Evolutionary conservation across 2,797 vertebrate genomes (phyloP).

Genomic region (Silurus aristotelis): DNA sequence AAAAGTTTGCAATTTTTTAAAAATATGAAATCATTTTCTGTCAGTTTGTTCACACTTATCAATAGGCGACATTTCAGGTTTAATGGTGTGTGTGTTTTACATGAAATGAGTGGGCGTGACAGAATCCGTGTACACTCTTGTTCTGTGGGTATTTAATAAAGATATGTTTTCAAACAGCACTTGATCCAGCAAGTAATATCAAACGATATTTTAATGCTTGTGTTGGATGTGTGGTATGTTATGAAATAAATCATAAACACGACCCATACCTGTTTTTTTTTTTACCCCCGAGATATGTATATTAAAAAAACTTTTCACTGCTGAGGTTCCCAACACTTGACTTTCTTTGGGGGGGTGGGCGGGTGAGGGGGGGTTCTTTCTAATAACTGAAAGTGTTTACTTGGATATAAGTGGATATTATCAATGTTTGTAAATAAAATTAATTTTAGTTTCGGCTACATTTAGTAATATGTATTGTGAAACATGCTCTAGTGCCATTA

Average conservation of each 20-base stretch:
- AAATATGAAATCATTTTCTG: slow-evolving; percentile 19
- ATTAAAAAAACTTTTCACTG: neutral
- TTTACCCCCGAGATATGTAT: neutral
- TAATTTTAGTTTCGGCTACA: slow-evolving; percentile 6
- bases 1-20: slow-evolving; percentile 54
- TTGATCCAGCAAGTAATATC: slow-evolving; percentile 47
- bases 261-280: neutral
- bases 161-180: slow-evolving; percentile 34
- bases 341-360: neutral
- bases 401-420: neutral
- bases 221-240: slow-evolving; percentile 26
- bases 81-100: slow-evolving; percentile 29
- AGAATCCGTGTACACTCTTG: neutral
- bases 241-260: slow-evolving; percentile 26
- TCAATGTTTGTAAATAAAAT: neutral
- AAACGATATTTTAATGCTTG: slow-evolving; percentile 9
- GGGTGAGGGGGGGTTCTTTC: neutral
- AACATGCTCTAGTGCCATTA: slow-evolving; percentile 22
- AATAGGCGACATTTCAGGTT: slow-evolving; percentile 19
- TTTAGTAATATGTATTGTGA: slow-evolving; percentile 3
- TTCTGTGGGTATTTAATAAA: slow-evolving; percentile 2
- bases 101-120: slow-evolving; percentile 16
- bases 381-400: neutral
- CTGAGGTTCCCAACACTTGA: neutral
- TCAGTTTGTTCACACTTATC: slow-evolving; percentile 2